Evolutionary conservation across 2,113 vertebrate species (phyloP), one percentile per base, ranked within the genome.

Genomic region (Fulmarus glacialis): DNA sequence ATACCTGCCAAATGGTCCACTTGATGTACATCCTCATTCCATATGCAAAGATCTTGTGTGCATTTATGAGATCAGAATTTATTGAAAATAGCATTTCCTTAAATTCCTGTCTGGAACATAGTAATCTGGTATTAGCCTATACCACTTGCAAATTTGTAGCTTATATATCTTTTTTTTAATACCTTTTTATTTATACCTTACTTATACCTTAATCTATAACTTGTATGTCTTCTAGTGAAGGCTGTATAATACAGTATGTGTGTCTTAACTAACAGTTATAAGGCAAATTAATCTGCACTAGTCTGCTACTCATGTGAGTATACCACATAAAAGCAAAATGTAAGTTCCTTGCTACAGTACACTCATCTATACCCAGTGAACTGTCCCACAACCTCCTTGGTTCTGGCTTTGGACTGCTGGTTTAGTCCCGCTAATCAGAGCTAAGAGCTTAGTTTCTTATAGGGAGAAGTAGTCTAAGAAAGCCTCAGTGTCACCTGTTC

Each of bases 221-320:
- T 75, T 90, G 11, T 18, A 4, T 34, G 9, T 87, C 27, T 80
- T 87, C 3, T n/a, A 36, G 4, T 36, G 48, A 68, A 87, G 64
- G 6, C n/a, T 67, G 1, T 59, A 26, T 53, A 20, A 50, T 20
- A 22, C 9, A 48, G 15, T 43, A 43, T 1, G 0, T 77, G 12
- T 79, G 19, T 64, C 48, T 60, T 40, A 79, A 70, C 23, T 77
- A 42, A 29, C 9, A 68, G 29, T 50, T 59, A 10, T 18, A 81
- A 53, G 68, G 9, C 24, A 72, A 80, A 55, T 67, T 55, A 64
- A 32, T 59, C 68, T 72, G 21, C 27, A 8, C 63, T 92, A 50
- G 15, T 60, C 38, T 81, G 63, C 58, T 59, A 59, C 8, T 47
- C 5, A 6, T 56, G 23, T 59, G 63, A 81, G 55, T 59, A 15